phyloP scores from a whole-genome alignment of 1,140 invertebrate genomes.

The Aphaenogaster ashmeadi region DNA sequence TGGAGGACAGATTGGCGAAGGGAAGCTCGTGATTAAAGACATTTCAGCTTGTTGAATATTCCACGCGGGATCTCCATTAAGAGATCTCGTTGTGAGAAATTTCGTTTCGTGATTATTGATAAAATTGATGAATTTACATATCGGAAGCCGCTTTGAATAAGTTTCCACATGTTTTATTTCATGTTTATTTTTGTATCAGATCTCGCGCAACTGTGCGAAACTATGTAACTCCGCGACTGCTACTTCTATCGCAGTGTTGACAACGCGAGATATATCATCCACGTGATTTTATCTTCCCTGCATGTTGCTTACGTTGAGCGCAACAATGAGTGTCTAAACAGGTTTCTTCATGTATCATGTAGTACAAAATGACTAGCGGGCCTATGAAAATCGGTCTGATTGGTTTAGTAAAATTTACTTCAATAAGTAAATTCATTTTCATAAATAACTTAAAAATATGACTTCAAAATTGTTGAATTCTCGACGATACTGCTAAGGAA shows the following conservation, averaged over 20 bases:
- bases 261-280: background rate
- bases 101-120: conserved; percentile 56
- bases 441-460: no score
- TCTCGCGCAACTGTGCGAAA: background rate
- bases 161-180: background rate
- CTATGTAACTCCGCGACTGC: background rate
- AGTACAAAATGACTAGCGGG: background rate
- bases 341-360: background rate
- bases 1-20: background rate
- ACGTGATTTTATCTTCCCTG: background rate
- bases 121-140: conserved; percentile 54
- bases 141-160: background rate
- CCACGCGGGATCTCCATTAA: conserved; percentile 40
- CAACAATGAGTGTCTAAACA: background rate
- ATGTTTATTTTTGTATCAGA: background rate
- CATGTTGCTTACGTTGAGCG: background rate
- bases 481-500: background rate
- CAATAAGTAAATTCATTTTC: conserved; percentile 1
- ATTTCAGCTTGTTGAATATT: conserved; percentile 74
- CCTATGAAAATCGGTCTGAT: background rate
- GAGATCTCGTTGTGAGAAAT: conserved; percentile 58
- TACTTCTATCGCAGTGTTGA: background rate
- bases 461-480: background rate
- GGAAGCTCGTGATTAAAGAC: conserved; percentile 77
- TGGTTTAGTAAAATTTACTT: background rate